Evolutionary conservation across 1,140 invertebrate genomes (phyloP).

Genomic region (Laupala kohalensis): DNA sequence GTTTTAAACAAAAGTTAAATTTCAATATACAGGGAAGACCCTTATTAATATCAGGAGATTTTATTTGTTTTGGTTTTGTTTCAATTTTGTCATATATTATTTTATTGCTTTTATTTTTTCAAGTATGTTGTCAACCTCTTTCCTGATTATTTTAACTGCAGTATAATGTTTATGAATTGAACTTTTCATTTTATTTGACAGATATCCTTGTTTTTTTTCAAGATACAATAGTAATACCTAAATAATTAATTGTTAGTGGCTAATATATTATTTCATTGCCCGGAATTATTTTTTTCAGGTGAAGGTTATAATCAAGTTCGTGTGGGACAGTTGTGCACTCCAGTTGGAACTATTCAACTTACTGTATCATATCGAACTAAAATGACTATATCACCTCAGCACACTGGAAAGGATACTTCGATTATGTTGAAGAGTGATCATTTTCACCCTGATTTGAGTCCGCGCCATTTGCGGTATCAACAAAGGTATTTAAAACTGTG

Average conservation of each 20-base stretch:
- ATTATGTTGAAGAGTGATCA: conserved; percentile 85
- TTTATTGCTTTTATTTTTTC: too few relatives aligned
- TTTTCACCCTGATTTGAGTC: conserved; percentile 64
- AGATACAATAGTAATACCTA: conserved; percentile 1
- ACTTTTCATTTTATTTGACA: too few relatives aligned
- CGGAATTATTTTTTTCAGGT: conserved; percentile 27
- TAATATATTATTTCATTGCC: not conserved
- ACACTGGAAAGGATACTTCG: conserved; percentile 45
- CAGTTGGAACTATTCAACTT: conserved; percentile 63
- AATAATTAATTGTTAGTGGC: conserved; percentile 7
- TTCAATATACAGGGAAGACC: too few relatives aligned
- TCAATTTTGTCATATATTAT: too few relatives aligned
- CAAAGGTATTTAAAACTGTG: conserved; percentile 36
- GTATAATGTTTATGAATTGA: too few relatives aligned
- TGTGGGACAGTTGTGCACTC: conserved; percentile 71
- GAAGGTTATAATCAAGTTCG: conserved; percentile 60
- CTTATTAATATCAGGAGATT: too few relatives aligned
- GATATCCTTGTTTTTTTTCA: too few relatives aligned
- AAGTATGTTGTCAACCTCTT: too few relatives aligned
- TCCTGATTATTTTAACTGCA: too few relatives aligned
- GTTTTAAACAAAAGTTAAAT: too few relatives aligned
- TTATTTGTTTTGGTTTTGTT: too few relatives aligned
- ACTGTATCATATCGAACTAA: conserved; percentile 74
- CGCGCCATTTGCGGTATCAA: conserved; percentile 44
- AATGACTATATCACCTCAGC: conserved; percentile 76